phyloP scores from a whole-genome alignment of 2,113 vertebrate genomes.

The Corydoras sp. region DNA sequence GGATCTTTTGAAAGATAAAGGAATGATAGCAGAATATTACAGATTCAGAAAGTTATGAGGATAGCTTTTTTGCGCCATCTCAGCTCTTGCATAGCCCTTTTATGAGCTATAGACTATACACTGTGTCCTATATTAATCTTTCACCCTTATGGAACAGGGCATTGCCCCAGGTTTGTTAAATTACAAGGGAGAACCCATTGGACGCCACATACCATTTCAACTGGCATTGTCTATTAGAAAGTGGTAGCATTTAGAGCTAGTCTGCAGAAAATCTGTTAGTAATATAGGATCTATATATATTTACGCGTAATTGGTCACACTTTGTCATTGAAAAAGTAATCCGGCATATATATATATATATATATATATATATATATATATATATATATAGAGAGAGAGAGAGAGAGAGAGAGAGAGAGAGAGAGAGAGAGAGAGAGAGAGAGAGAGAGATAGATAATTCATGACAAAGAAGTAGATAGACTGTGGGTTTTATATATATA shows the following conservation, averaged over 20 bases:
- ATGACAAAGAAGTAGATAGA: too few species aligned
- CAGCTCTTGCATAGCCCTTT: constrained; percentile 18
- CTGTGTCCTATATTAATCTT: constrained; percentile 36
- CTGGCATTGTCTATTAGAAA: constrained; percentile 30
- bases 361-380: too few species aligned
- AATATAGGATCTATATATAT: too few species aligned
- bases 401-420: too few species aligned
- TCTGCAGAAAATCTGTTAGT: too few species aligned
- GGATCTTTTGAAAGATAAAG: constrained; percentile 37
- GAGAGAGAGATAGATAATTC: too few species aligned
- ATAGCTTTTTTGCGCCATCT: not conserved
- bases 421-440: too few species aligned
- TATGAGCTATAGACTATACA: constrained; percentile 21
- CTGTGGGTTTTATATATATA: too few species aligned
- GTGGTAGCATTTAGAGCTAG: constrained; percentile 1
- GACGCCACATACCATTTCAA: constrained; percentile 37
- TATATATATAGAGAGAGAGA: too few species aligned
- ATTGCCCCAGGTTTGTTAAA: constrained; percentile 30
- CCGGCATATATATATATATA: too few species aligned
- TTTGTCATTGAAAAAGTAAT: too few species aligned
- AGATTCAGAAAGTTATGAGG: constrained; percentile 26
- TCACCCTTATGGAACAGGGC: constrained; percentile 31
- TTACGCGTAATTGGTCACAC: too few species aligned
- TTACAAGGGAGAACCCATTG: constrained; percentile 32
- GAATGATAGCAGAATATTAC: constrained; percentile 33